Base-by-base conservation (phyloP, 1,140 invertebrate genomes). In the Gryllus bimaculatus region DNA sequence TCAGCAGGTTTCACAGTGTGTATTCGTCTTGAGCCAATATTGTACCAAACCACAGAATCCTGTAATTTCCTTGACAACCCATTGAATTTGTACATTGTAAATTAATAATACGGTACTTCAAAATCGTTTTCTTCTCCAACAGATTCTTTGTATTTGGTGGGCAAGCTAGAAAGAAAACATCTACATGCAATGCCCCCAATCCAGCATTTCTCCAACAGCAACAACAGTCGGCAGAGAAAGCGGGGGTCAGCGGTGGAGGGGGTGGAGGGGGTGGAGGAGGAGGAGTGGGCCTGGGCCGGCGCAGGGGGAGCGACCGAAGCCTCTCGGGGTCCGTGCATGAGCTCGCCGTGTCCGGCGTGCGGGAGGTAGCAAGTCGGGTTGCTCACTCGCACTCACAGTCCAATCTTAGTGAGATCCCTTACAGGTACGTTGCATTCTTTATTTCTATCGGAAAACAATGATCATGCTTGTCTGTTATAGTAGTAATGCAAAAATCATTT, bases 91-190 rank as follows among this genome's bases (percentile, higher is more conserved):
- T 39, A 39, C 1, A 39, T 39, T 39, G 5, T 39, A 39, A 39
- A 39, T 39, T 39, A 5, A 5, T 39, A 39, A 39, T 2, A 39
- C 5, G 26, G 26, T 39, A 39, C 26, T 66, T 18, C 54, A 66
- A 66, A 66, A 66, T 66, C 18, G 7, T 66, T 66, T 1, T 66
- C 18, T 66, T 2, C 0, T 18, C 10, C 54, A 66, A 8, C 84
- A 96, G 94, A 83, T 97, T 97, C 86, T 97, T 97, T 86, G 92
- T 90, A 81, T 97, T 97, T 86, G 93, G 93, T 48, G 93, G 92
- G 21, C 93, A 92, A 81, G 91, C 91, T 15, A 96, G 95, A 84
- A 96, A 96, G 85, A 96, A 94, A 84, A 86, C 88, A 76, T 91
- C 92, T 74, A 90, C 91, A 48, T 91, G 89, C 47, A 86, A 89